These are phyloP conservation scores for Carassius gibelio DNA, from an alignment of 2,113 vertebrate species.

Conservation along the genomic window DNA sequence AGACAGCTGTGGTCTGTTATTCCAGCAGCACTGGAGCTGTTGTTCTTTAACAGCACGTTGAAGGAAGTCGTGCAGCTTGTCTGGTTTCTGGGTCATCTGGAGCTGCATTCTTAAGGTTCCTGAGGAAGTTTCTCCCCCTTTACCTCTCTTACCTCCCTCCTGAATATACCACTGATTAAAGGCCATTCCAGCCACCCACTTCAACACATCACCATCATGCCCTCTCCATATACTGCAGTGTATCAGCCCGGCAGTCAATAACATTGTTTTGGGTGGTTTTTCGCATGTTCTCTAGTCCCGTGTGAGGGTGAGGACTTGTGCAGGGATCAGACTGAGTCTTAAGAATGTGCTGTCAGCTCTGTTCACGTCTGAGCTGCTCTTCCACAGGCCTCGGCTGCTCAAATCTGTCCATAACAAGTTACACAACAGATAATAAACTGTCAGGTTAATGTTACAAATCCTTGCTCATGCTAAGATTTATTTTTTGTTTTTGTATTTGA, in stretches of 20 bases:
- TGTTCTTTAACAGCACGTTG: constrained; percentile 34
- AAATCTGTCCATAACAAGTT: background rate
- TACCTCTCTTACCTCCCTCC: background rate
- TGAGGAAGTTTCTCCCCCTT: constrained; percentile 67
- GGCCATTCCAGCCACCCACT: background rate
- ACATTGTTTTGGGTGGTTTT: background rate
- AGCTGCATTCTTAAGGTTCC: constrained; percentile 65
- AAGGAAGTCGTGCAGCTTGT: constrained; percentile 4
- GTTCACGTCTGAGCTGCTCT: background rate
- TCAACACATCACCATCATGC: background rate
- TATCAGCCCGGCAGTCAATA: background rate
- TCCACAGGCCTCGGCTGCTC: background rate
- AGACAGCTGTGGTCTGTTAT: background rate
- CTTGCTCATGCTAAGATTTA: background rate
- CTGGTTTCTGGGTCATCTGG: constrained; percentile 56
- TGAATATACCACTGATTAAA: background rate
- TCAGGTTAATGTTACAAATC: background rate
- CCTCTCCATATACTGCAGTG: background rate
- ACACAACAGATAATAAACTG: background rate
- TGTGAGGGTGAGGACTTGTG: background rate
- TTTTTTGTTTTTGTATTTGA: background rate
- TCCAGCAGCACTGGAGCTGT: constrained; percentile 22
- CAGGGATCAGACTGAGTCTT: background rate
- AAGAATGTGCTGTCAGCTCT: background rate
- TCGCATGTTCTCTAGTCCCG: background rate